Conservation (phyloP, 2,888 invertebrate species). For the Agelastica alni region DNA sequence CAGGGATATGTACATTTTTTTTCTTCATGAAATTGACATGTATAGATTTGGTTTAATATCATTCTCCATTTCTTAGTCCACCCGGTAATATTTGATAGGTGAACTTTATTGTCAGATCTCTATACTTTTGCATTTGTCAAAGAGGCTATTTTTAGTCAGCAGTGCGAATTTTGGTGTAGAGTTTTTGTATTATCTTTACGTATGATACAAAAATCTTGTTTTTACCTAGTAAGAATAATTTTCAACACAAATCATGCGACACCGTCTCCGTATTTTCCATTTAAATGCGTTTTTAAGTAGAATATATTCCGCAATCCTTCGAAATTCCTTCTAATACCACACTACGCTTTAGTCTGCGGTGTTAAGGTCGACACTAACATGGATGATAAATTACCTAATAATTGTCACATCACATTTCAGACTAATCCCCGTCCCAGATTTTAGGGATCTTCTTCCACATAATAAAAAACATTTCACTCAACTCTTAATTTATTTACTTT, state of each 20-base stretch:
- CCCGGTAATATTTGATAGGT: too few relatives aligned
- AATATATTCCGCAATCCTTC: constrained; percentile 21
- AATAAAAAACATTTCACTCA: constrained; percentile 18
- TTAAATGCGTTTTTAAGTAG: constrained; percentile 21
- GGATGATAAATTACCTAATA: constrained; percentile 27
- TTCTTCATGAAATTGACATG: too few relatives aligned
- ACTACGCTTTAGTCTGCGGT: constrained; percentile 12
- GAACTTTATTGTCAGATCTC: too few relatives aligned
- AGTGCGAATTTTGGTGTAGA: too few relatives aligned
- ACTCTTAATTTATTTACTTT: too few relatives aligned
- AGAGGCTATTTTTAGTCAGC: too few relatives aligned
- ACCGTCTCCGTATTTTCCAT: constrained; percentile 2
- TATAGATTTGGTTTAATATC: too few relatives aligned
- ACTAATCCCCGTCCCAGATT: constrained; percentile 25
- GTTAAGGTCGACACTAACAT: constrained; percentile 22
- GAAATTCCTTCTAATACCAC: constrained; percentile 18
- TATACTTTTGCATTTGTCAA: too few relatives aligned
- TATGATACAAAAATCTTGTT: too few relatives aligned
- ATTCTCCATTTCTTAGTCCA: too few relatives aligned
- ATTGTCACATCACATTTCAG: constrained; percentile 24
- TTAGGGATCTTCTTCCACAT: constrained; percentile 11
- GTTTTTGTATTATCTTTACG: too few relatives aligned
- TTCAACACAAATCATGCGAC: neutral
- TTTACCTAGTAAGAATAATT: neutral
- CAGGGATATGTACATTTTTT: too few relatives aligned